These are phyloP conservation scores for Ochropleura plecta DNA, from an alignment of 2,888 invertebrate genomes.

Conservation along the genomic window DNA sequence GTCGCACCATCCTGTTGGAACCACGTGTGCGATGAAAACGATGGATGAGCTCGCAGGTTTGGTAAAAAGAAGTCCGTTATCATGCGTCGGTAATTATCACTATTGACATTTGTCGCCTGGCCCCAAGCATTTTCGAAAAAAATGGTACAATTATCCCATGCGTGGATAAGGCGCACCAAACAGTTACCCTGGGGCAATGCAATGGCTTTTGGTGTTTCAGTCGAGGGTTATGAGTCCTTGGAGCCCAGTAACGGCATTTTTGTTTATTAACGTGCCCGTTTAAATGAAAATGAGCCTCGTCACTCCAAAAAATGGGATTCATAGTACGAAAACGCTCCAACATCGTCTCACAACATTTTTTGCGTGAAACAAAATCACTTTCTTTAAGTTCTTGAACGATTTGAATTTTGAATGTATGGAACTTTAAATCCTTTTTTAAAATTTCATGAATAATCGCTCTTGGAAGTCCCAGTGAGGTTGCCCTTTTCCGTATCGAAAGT, in stretches of 20 bases:
- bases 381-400: neutral
- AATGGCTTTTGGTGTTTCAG: too few species aligned
- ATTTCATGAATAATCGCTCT: neutral
- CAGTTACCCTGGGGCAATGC: too few species aligned
- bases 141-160: too few species aligned
- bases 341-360: neutral
- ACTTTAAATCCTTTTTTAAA: neutral
- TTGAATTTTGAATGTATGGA: conserved; percentile 3
- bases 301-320: neutral
- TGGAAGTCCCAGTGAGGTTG: neutral
- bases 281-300: conserved; percentile 7
- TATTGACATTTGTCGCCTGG: neutral
- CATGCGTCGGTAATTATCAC: neutral
- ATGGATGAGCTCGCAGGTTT: neutral
- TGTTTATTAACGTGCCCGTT: neutral
- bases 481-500: conserved; percentile 10
- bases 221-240: too few species aligned
- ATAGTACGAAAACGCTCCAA: neutral
- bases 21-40: conserved; percentile 2
- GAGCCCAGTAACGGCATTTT: too few species aligned
- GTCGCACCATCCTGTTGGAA: conserved; percentile 5
- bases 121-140: too few species aligned
- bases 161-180: too few species aligned
- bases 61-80: neutral
- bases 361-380: too few species aligned